Conservation (phyloP, 2,113 vertebrate species). For the Andinoacara biseriatus region DNA sequence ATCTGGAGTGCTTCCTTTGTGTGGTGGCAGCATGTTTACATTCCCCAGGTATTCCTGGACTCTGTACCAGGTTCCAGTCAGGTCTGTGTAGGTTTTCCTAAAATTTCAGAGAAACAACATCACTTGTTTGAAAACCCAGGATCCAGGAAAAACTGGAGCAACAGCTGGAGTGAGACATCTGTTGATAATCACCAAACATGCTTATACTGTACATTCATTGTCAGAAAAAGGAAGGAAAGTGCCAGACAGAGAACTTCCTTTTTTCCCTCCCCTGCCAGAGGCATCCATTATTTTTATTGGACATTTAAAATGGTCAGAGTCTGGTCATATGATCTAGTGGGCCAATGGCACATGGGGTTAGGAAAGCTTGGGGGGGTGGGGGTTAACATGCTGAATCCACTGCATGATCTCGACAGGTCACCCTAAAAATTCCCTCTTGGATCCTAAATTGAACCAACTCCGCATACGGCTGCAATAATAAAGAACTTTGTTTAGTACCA, state of each 20-base stretch:
- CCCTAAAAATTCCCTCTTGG: conserved; percentile 34
- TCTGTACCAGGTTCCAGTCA: conserved; percentile 35
- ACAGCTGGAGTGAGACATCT: conserved; percentile 24
- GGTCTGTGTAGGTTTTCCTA: conserved; percentile 27
- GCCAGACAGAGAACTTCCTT: conserved; percentile 43
- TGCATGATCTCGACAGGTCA: conserved; percentile 44
- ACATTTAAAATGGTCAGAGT: conserved; percentile 76
- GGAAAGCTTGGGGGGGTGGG: conserved; percentile 25
- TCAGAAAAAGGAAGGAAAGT: conserved; percentile 19
- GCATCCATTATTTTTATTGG: conserved; percentile 68
- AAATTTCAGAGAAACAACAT: neutral
- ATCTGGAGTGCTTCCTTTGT: neutral
- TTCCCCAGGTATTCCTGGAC: conserved; percentile 41
- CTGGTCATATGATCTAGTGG: conserved; percentile 66
- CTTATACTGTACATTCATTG: conserved; percentile 27
- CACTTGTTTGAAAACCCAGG: neutral
- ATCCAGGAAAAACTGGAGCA: conserved; percentile 2
- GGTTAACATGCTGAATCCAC: conserved; percentile 58
- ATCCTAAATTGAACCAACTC: conserved; percentile 2
- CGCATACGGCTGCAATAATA: neutral
- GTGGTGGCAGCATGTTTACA: conserved; percentile 58
- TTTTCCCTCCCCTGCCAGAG: conserved; percentile 51
- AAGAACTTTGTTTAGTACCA: neutral
- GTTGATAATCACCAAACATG: conserved; percentile 51
- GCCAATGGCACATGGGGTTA: conserved; percentile 63